Evolutionary conservation across 1,140 invertebrate species (phyloP).

Genomic region (Penaeus vannamei): DNA sequence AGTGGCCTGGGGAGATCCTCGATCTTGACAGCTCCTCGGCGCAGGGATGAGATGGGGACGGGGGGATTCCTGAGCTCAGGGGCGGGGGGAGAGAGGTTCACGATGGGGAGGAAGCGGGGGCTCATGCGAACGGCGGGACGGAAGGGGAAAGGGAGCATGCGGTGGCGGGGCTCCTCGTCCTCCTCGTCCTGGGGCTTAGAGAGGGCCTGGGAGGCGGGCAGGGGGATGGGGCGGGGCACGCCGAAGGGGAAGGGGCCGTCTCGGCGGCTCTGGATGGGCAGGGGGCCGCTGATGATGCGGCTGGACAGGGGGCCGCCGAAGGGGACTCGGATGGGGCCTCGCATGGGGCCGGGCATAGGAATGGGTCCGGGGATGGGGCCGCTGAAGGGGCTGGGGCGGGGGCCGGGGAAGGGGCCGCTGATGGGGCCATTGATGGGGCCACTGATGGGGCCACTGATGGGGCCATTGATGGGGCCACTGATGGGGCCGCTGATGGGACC

Average conservation of each 20-base stretch:
- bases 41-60: conserved; percentile 11
- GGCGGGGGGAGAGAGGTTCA: neutral
- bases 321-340: neutral
- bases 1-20: neutral
- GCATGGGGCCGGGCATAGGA: conserved; percentile 8
- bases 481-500: neutral
- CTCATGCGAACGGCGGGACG: conserved; percentile 19
- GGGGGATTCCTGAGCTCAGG: neutral
- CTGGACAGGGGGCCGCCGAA: neutral
- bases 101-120: conserved; percentile 28
- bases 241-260: conserved; percentile 21
- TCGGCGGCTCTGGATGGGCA: neutral
- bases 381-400: neutral
- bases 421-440: neutral
- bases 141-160: conserved; percentile 44
- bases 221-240: neutral
- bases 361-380: conserved; percentile 17
- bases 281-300: neutral
- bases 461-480: neutral
- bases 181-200: neutral
- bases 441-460: neutral
- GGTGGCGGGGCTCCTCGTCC: conserved; percentile 22
- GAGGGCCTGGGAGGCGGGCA: neutral
- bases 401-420: neutral
- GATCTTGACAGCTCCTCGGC: neutral